Percentiles rank a stretch among this genome's conserved stretches.
These are phyloP conservation scores for Drosophila lacteicornis DNA, from an alignment of 1,140 invertebrate genomes.

Conservation along the genomic window DNA sequence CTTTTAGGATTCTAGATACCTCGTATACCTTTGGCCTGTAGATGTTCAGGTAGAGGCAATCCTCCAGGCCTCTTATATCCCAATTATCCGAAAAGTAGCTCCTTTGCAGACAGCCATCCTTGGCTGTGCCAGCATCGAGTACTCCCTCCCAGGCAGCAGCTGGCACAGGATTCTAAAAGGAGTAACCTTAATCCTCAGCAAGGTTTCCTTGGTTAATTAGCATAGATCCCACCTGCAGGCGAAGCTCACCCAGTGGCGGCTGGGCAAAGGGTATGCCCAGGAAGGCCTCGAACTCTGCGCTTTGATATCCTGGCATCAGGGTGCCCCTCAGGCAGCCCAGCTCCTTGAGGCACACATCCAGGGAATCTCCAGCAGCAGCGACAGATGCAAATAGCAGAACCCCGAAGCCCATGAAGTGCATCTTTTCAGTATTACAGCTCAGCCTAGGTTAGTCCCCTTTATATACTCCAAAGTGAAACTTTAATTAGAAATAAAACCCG, in stretches of 20 bases:
- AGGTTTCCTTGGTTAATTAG: too few species aligned
- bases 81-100: conserved; percentile 33
- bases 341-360: conserved; percentile 67
- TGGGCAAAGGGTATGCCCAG: conserved; percentile 78
- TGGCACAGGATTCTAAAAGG: conserved; percentile 62
- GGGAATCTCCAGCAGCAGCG: conserved; percentile 11
- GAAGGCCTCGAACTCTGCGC: conserved; percentile 63
- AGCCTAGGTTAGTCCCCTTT: background rate
- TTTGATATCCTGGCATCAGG: conserved; percentile 47
- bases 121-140: conserved; percentile 47
- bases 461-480: background rate
- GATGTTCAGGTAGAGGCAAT: conserved; percentile 88
- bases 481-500: conserved; percentile 15
- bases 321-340: conserved; percentile 66
- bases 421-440: background rate
- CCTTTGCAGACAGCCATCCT: conserved; percentile 63
- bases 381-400: background rate
- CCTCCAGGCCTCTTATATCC: conserved; percentile 84
- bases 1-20: background rate
- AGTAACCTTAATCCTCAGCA: background rate
- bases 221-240: conserved; percentile 55
- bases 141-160: conserved; percentile 48
- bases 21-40: conserved; percentile 85
- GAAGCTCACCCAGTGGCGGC: conserved; percentile 64
- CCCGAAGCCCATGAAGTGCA: conserved; percentile 2